These are phyloP conservation scores for Ibycter americanus DNA, from an alignment of 2,797 vertebrate species.

Conservation along the genomic window DNA sequence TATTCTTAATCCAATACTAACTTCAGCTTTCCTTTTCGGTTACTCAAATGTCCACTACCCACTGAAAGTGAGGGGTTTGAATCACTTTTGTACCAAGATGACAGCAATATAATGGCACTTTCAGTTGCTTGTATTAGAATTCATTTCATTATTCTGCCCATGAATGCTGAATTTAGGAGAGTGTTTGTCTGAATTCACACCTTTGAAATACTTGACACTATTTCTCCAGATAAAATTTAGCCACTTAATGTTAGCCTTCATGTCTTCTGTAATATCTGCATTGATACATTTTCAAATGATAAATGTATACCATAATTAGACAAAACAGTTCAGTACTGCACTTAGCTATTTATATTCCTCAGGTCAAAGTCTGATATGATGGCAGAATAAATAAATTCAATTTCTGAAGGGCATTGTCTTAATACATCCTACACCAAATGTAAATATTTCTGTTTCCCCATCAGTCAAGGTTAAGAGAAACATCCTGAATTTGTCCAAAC, in stretches of 20 bases:
- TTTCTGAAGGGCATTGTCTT: neutral
- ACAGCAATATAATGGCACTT: neutral
- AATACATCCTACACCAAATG: neutral
- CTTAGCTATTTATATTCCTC: slow-evolving; percentile 19
- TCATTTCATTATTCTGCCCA: neutral
- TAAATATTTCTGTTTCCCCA: neutral
- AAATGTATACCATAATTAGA: slow-evolving; percentile 2
- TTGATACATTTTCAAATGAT: neutral
- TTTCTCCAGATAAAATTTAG: neutral
- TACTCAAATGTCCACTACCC: neutral
- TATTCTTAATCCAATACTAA: neutral
- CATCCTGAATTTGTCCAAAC: neutral
- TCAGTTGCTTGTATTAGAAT: neutral
- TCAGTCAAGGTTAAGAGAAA: neutral
- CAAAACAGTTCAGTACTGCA: neutral
- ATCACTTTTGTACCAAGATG: neutral
- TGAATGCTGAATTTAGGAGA: neutral
- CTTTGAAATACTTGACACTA: neutral
- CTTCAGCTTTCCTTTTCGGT: neutral
- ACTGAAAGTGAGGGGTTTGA: neutral
- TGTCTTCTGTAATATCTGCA: neutral
- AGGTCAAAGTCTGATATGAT: neutral
- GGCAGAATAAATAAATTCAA: neutral
- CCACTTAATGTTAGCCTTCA: neutral
- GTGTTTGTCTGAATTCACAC: neutral